Base-by-base conservation (phyloP, 2,888 invertebrate species). In the Thumatha senex region DNA sequence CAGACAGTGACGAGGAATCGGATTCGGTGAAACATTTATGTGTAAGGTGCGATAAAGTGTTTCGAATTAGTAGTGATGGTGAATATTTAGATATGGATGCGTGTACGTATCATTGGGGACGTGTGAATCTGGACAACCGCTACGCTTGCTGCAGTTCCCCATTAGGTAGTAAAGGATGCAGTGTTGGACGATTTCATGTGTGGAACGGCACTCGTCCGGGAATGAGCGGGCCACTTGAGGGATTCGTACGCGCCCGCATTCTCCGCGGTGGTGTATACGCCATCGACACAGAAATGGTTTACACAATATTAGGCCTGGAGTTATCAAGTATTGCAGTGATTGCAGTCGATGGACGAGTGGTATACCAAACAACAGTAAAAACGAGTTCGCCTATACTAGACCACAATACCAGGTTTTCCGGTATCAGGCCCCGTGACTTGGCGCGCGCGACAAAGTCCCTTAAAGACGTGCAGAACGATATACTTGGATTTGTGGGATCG, bases 251-350 rank as follows among this genome's bases (percentile, higher is more conserved):
- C 41, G 95, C 95, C 1, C 80, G 88, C 48, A 85, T 85, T 38
- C 82, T 87, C 42, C 88, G 92, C 7, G 83, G 86, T 18, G 93
- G 93, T 50, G 94, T 96, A 1, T 98, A 95, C 82, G 96, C 97
- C 0, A 79, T 99, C 15, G 99, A 99, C 86, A 98, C 99, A 80
- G 99, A 99, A 89, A 99, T 99, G 99, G 97, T 97, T 68, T 98
- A 96, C 80, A 98, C 98, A 3, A 94, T 94, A 0, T 92, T 92
- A 12, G 98, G 99, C 0, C 88, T 96, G 42, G 98, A 98, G 82
- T 86, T 98, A 47, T 96, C 97, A 14, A 95, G 97, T 80, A 94
- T 99, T 18, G 97, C 9, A 8, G 31, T 31, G 10, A 11, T 31
- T 31, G 11, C 8, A 10, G 31, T 2, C 1, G 11, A 31, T 11